phyloP scores from a whole-genome alignment of 2,113 vertebrate genomes.

The Thunnus maccoyii region DNA sequence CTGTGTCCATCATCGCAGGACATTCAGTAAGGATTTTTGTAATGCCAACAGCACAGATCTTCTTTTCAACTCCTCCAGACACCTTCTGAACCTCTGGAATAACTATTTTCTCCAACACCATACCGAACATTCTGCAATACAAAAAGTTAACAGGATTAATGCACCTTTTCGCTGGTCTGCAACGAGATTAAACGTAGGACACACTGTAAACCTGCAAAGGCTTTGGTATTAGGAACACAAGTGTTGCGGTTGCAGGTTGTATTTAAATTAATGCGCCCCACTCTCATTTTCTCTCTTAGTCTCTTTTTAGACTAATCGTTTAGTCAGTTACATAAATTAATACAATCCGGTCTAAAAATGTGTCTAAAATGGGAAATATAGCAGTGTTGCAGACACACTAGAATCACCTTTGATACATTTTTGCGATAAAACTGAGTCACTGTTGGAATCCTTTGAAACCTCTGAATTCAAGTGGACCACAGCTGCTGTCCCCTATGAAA shows the following conservation, averaged over 20 bases:
- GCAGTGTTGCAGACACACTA: too few species aligned
- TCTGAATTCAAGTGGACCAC: too few species aligned
- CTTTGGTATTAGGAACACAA: not conserved
- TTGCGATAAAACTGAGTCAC: not conserved
- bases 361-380: too few species aligned
- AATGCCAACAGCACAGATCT: conserved; percentile 98
- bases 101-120: conserved; percentile 98
- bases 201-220: not conserved
- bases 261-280: too few species aligned
- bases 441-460: not conserved
- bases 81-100: conserved; percentile 99
- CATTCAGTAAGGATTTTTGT: conserved; percentile 97
- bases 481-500: too few species aligned
- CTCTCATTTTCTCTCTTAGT: too few species aligned
- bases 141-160: not conserved
- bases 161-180: not conserved
- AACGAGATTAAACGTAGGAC: not conserved
- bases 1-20: conserved; percentile 98
- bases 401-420: not conserved
- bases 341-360: too few species aligned
- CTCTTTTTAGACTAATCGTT: too few species aligned
- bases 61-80: conserved; percentile 96
- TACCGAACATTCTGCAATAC: conserved; percentile 95
- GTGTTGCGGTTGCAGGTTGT: too few species aligned
- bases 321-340: too few species aligned